Evolutionary conservation across 35 echinoderm and acorn worm species (phyloP).

Genomic region (Chiridota heheva): DNA sequence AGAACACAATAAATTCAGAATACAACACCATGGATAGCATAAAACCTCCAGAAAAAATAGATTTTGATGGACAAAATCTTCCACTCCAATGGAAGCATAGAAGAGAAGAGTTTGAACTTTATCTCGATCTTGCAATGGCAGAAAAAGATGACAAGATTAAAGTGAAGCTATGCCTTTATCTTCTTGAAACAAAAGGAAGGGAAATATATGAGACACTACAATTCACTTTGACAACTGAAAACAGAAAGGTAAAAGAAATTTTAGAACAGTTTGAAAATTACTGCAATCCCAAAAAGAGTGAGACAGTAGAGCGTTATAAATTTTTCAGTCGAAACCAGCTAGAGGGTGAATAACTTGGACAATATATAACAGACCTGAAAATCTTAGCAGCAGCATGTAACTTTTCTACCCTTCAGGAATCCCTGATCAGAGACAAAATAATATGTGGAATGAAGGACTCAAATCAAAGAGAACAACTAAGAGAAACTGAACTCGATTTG

Average conservation of each 20-base stretch:
- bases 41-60: conserved; percentile 27
- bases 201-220: conserved; percentile 2
- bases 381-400: conserved; percentile 31
- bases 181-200: conserved; percentile 30
- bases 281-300: conserved; percentile 26
- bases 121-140: not conserved
- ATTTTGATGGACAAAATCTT: conserved; percentile 30
- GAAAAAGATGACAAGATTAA: conserved; percentile 3
- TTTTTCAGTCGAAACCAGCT: conserved; percentile 10
- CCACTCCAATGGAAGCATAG: conserved; percentile 3
- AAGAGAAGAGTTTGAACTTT: conserved; percentile 17
- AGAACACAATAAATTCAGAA: too few species aligned
- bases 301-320: conserved; percentile 35
- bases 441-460: conserved; percentile 23
- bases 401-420: conserved; percentile 25
- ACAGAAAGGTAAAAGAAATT: conserved; percentile 25
- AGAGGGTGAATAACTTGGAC: conserved; percentile 15
- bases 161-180: conserved; percentile 17
- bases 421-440: conserved; percentile 47
- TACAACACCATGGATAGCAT: conserved; percentile 15
- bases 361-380: conserved; percentile 21
- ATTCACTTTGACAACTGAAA: not conserved
- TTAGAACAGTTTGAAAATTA: conserved; percentile 17
- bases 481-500: conserved; percentile 19
- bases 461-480: not conserved